Conservation (phyloP, 2,888 invertebrate genomes). For the Andrena bucephala region DNA sequence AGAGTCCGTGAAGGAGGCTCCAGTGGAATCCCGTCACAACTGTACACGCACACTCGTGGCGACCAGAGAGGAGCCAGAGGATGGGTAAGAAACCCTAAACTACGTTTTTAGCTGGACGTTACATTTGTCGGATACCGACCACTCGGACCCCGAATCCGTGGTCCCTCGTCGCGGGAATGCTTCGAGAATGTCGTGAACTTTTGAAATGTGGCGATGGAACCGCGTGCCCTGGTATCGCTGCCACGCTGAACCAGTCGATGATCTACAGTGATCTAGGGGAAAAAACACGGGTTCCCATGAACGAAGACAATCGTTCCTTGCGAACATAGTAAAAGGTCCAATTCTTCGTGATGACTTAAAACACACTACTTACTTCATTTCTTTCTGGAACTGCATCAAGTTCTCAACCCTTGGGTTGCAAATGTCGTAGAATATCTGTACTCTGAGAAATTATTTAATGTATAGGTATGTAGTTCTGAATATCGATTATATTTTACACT, state of each 20-base stretch:
- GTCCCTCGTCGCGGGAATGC: conserved; percentile 53
- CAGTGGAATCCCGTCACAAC: conserved; percentile 73
- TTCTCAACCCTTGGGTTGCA: no score
- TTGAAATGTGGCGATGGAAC: conserved; percentile 18
- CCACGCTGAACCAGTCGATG: neutral
- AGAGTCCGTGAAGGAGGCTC: conserved; percentile 29
- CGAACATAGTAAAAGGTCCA: neutral
- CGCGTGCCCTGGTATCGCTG: neutral
- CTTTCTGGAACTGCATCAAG: no score
- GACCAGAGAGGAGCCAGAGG: conserved; percentile 16
- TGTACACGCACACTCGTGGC: conserved; percentile 65
- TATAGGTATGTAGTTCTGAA: no score
- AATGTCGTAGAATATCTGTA: no score
- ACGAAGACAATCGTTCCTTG: neutral
- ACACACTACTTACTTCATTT: no score
- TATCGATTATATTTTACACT: no score
- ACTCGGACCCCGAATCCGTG: conserved; percentile 47
- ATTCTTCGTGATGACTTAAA: neutral
- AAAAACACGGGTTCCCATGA: conserved; percentile 1
- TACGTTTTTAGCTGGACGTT: conserved; percentile 77
- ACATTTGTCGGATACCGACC: conserved; percentile 80
- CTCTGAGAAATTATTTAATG: no score
- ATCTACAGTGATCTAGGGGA: conserved; percentile 6
- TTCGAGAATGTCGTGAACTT: conserved; percentile 57
- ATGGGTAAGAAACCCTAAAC: conserved; percentile 73